A percentile compares a stretch with the other conserved stretches of the same genome.
Conservation (phyloP, 2,797 vertebrate genomes). For the Myotis pilosus region DNA sequence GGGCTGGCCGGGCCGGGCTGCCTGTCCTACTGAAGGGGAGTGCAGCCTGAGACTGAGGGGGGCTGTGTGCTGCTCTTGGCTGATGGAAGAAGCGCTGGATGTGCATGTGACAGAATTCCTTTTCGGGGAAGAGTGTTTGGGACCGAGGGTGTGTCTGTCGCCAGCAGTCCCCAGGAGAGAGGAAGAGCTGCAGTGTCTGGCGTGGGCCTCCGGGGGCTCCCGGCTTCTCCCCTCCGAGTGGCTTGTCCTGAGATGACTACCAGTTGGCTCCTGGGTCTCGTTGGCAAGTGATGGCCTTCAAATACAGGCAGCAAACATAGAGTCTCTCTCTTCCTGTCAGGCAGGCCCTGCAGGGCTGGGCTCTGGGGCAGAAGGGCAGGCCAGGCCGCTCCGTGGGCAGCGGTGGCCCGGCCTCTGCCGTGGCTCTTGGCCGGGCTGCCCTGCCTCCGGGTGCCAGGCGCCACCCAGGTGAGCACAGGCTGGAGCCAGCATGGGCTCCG, state of each 20-base stretch:
- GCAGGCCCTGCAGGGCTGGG: neutral
- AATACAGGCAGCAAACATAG: neutral
- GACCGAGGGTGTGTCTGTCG: neutral
- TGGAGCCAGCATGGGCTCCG: neutral
- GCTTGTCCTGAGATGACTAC: neutral
- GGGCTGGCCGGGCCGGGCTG: neutral
- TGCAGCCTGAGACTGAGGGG: neutral
- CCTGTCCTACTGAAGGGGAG: neutral
- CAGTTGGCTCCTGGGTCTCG: neutral
- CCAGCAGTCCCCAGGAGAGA: neutral
- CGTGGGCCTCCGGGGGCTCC: neutral
- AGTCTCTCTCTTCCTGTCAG: neutral
- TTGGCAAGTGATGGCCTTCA: neutral
- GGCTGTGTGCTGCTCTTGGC: neutral
- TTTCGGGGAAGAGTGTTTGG: neutral
- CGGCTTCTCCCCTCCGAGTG: neutral
- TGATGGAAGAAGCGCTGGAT: neutral
- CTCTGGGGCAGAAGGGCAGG: neutral
- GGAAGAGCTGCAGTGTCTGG: neutral
- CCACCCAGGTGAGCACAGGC: neutral
- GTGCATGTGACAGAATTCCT: neutral
- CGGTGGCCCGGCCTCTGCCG: fast-evolving
- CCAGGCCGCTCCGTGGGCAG: neutral
- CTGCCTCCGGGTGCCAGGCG: neutral
- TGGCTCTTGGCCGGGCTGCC: neutral